These are phyloP conservation scores for Rhopilema esculentum DNA, from an alignment of 30 jellyfish, hydroid and myxozoan species.

Conservation along the genomic window DNA sequence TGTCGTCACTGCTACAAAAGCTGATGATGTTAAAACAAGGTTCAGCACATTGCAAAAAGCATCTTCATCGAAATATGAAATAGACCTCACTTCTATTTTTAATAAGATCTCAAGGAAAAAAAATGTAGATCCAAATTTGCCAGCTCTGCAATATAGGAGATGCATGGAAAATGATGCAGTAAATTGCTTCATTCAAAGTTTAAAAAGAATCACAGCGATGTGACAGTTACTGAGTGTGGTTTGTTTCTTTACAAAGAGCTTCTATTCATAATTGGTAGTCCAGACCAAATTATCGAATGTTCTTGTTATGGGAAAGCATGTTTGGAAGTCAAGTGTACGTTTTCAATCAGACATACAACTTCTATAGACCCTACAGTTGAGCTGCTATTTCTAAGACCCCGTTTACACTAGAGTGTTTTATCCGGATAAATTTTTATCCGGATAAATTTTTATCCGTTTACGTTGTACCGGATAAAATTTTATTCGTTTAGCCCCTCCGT, in stretches of 20 bases:
- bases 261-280: conserved; percentile 37
- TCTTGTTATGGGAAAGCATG: conserved; percentile 34
- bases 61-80: neutral
- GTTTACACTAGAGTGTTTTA: too few relatives aligned
- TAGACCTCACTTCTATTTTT: neutral
- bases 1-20: conserved; percentile 65
- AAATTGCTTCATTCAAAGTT: neutral
- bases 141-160: conserved; percentile 68
- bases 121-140: neutral
- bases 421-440: too few relatives aligned
- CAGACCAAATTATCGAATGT: conserved; percentile 29
- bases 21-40: conserved; percentile 31
- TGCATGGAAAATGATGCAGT: conserved; percentile 29
- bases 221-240: conserved; percentile 16
- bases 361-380: conserved; percentile 8
- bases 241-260: conserved; percentile 4
- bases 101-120: neutral
- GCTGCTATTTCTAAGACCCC: conserved; percentile 14
- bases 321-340: conserved; percentile 27
- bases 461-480: too few relatives aligned
- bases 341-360: conserved; percentile 7
- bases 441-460: too few relatives aligned
- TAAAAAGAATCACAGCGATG: conserved; percentile 21
- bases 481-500: too few relatives aligned
- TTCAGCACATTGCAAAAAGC: neutral